A percentile compares a stretch with the other conserved stretches of the same genome.
phyloP scores from a whole-genome alignment of 2,113 vertebrate species.

The Leuciscus idus region DNA sequence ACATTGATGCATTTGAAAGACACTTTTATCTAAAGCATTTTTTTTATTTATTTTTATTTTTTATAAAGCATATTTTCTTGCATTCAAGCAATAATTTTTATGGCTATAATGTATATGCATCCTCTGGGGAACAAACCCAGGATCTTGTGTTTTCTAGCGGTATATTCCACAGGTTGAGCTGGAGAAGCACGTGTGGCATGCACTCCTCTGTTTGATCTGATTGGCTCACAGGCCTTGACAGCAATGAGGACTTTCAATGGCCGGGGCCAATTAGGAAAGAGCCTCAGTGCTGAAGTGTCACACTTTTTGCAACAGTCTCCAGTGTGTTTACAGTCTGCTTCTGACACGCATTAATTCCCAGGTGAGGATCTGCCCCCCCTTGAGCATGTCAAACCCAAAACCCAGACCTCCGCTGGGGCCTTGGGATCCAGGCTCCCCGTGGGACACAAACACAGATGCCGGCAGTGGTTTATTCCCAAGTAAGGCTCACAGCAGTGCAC shows the following conservation, averaged over 20 bases:
- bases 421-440: constrained; percentile 30
- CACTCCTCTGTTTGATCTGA: not conserved
- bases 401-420: constrained; percentile 34
- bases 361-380: constrained; percentile 21
- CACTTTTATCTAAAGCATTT: not conserved
- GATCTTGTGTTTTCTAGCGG: not conserved
- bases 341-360: constrained; percentile 33
- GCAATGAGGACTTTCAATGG: not conserved
- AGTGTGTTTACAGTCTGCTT: constrained; percentile 36
- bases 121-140: not conserved
- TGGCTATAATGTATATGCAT: not conserved
- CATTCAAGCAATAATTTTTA: not conserved
- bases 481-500: constrained; percentile 4
- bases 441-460: constrained; percentile 45
- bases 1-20: not conserved
- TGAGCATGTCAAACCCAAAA: constrained; percentile 25
- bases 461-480: constrained; percentile 18
- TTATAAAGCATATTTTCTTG: not conserved
- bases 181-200: not conserved
- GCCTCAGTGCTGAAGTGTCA: not conserved
- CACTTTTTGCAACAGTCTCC: constrained; percentile 6
- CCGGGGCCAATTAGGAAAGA: not conserved
- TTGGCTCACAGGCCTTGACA: not conserved
- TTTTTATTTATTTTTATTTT: not conserved
- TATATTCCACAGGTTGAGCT: not conserved